These are phyloP conservation scores for Addax nasomaculatus DNA, from an alignment of 2,113 vertebrate genomes.

Conservation along the genomic window DNA sequence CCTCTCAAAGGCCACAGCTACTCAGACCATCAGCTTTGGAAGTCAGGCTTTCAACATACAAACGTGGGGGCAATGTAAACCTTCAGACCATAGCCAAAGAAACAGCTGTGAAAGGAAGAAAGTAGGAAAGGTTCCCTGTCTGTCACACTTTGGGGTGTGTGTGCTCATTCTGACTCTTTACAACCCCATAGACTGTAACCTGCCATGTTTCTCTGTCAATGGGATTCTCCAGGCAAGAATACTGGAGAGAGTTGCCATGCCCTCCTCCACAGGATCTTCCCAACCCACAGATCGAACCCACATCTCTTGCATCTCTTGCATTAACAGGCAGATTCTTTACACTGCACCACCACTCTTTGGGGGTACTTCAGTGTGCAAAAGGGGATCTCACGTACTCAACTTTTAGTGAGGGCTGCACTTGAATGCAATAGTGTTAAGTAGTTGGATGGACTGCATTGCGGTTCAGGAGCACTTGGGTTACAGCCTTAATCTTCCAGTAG, in stretches of 20 bases:
- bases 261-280: background rate
- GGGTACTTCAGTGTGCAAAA: background rate
- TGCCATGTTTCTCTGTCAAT: background rate
- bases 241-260: background rate
- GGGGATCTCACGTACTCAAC: rapidly evolving
- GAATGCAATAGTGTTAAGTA: background rate
- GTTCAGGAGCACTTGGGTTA: background rate
- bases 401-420: background rate
- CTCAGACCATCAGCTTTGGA: background rate
- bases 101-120: background rate
- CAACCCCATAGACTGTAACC: background rate
- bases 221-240: background rate
- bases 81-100: background rate
- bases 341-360: background rate
- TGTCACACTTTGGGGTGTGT: background rate
- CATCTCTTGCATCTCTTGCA: background rate
- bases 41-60: background rate
- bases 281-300: background rate
- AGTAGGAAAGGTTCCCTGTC: background rate
- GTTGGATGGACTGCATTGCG: background rate
- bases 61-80: background rate
- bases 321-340: background rate
- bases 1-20: background rate
- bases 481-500: background rate
- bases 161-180: background rate